Evolutionary conservation across 2,113 vertebrate species (phyloP), one percentile per base, ranked within the genome.

Genomic region (Channa maculata): DNA sequence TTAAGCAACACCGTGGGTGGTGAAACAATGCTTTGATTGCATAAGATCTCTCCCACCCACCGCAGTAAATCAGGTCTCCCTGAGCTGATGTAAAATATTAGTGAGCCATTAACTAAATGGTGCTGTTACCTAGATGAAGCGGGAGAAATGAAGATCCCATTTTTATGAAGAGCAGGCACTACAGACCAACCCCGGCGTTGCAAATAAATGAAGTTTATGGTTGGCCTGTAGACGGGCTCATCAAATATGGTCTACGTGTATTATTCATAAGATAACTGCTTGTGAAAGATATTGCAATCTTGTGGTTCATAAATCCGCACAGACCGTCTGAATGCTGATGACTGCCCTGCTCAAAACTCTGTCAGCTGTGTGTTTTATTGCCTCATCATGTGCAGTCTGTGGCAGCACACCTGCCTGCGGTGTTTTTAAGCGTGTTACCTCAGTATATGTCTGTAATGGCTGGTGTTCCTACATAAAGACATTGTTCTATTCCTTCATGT

Each of bases 101-200:
- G 74, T 87, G 86, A 65, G 65, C 88, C 85, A 89, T 93, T 91
- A 93, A 86, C 90, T 86, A 92, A 93, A 93, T 80, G 81, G 72
- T 79, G 83, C 77, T 5, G 78, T 89, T 80, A 79, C 86, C 72
- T 74, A 66, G 70, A 69, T 65, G 71, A 85, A 85, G 61, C 64
- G 8, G 37, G 39, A 75, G 73, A 76, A 53, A 73, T 51, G 67
- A 84, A 71, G 65, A 80, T 75, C 60, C 50, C 59, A 44, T 87
- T 89, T 88, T 92, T 88, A 87, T 88, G 88, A 89, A 84, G 85
- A 84, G 52, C 65, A 51, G 75, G 34, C 75, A 65, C 85, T 74
- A 58, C 77, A 75, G 71, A 82, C 45, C 57, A 63, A 53, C 57
- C 75, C 66, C 57, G 60, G 71, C 11, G 53, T 58, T 43, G 73